phyloP scores from a whole-genome alignment of 2,113 vertebrate species.

The Lasiurus borealis region DNA sequence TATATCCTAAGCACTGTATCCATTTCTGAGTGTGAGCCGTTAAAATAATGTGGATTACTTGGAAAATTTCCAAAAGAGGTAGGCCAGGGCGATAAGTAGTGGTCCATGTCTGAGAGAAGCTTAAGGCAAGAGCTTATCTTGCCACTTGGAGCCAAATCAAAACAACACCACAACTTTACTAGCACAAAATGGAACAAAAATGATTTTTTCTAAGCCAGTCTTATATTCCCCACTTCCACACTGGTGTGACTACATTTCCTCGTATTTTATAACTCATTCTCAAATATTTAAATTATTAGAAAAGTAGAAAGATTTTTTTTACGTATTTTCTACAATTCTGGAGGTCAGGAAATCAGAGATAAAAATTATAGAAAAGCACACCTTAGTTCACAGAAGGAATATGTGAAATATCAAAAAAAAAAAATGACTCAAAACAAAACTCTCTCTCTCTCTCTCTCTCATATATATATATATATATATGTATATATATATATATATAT shows the following conservation, averaged over 20 bases:
- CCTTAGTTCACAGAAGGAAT: background rate
- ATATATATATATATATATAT: too few species aligned
- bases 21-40: background rate
- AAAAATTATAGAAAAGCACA: background rate
- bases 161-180: background rate
- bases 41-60: conserved; percentile 12
- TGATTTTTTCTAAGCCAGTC: background rate
- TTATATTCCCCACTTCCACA: background rate
- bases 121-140: background rate
- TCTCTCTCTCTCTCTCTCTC: too few species aligned
- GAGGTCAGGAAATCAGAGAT: background rate
- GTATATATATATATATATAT: too few species aligned
- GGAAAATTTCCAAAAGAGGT: background rate
- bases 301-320: background rate
- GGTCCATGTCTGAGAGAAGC: background rate
- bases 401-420: background rate
- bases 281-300: conserved; percentile 25
- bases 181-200: background rate
- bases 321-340: background rate
- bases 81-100: background rate
- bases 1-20: background rate
- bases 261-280: background rate
- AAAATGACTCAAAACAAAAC: too few species aligned
- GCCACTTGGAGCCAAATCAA: background rate
- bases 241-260: background rate